Evolutionary conservation across 2,113 vertebrate genomes (phyloP).

Genomic region (Megalops atlanticus): DNA sequence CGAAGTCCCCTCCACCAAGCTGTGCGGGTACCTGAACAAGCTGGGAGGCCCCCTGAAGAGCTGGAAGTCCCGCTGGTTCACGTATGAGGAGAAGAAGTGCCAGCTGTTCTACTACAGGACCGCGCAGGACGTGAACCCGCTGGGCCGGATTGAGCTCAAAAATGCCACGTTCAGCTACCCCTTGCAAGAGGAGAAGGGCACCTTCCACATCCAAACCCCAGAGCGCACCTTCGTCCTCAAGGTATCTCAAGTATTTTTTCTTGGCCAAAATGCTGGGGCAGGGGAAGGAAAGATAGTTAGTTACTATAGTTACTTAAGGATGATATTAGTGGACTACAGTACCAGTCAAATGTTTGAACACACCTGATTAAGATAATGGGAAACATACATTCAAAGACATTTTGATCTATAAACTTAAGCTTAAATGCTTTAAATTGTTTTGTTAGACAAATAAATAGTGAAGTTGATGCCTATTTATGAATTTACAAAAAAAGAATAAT

Average conservation of each 20-base stretch:
- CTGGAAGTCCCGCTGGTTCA: conserved; percentile 95
- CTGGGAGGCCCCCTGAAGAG: conserved; percentile 82
- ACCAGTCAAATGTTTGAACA: too few species aligned
- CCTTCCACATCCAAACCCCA: conserved; percentile 88
- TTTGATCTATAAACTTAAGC: too few species aligned
- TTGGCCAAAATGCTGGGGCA: neutral
- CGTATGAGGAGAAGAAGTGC: conserved; percentile 83
- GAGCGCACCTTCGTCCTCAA: conserved; percentile 82
- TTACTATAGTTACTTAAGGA: neutral
- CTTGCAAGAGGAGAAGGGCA: conserved; percentile 76
- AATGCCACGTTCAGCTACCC: conserved; percentile 79
- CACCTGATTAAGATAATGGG: too few species aligned
- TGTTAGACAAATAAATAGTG: too few species aligned
- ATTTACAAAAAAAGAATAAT: too few species aligned
- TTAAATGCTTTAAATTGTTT: too few species aligned
- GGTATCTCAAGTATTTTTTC: conserved; percentile 64
- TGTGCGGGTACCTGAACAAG: conserved; percentile 91
- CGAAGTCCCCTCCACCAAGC: conserved; percentile 53
- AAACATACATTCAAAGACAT: too few species aligned
- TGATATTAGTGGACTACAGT: neutral
- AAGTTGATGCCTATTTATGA: too few species aligned
- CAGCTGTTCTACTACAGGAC: conserved; percentile 86
- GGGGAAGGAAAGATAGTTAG: neutral
- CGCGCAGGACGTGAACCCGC: conserved; percentile 80
- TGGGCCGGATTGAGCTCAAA: conserved; percentile 81